Conservation (phyloP, 35 echinoderm and acorn worm species). For the Apostichopus californicus region DNA sequence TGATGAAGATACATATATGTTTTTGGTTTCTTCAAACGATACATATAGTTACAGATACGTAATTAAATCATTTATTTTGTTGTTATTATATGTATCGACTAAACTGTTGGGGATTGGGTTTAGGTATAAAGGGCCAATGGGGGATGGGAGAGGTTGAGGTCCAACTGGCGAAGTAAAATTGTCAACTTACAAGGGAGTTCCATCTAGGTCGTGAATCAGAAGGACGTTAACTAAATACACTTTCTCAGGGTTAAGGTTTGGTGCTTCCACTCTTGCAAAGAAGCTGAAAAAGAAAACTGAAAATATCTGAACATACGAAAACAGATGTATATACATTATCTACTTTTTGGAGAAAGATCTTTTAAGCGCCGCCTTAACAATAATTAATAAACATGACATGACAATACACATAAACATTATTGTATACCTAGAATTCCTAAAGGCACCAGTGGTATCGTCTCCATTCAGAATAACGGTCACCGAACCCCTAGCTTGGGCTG, state of each 20-base stretch:
- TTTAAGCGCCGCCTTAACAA: too few species aligned
- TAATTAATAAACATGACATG: too few species aligned
- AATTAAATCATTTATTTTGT: too few species aligned
- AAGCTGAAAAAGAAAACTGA: constrained; percentile 45
- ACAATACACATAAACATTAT: background rate
- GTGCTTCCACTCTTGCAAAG: constrained; percentile 48
- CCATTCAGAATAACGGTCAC: constrained; percentile 70
- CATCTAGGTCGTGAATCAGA: constrained; percentile 50
- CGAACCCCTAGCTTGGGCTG: constrained; percentile 53
- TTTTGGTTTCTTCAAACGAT: too few species aligned
- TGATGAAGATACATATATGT: too few species aligned
- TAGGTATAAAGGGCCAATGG: too few species aligned
- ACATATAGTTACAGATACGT: too few species aligned
- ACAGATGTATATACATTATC: too few species aligned
- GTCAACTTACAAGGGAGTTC: constrained; percentile 48
- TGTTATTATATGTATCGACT: too few species aligned
- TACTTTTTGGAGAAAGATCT: too few species aligned
- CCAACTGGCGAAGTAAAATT: background rate
- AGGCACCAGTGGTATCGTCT: constrained; percentile 45
- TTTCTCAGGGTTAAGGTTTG: constrained; percentile 57
- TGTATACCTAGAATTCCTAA: constrained; percentile 46
- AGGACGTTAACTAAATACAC: constrained; percentile 34
- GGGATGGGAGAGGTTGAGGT: too few species aligned
- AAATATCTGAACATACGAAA: background rate
- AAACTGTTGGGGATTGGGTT: too few species aligned